phyloP scores from a whole-genome alignment of 2,888 invertebrate genomes.

The Hirtodrosophila duncani region DNA sequence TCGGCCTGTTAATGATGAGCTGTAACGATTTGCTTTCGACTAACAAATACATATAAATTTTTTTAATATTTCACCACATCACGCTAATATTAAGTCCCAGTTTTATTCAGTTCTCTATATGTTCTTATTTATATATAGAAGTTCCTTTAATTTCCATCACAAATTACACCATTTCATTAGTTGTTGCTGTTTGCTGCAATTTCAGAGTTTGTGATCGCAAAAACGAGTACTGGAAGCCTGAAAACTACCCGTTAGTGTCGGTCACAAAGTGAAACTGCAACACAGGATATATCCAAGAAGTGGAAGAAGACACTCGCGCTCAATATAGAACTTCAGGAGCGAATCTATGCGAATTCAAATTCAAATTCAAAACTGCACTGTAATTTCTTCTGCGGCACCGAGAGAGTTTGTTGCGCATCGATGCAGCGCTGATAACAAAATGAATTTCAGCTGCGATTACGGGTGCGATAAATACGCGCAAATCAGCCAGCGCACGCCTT shows the following conservation, averaged over 20 bases:
- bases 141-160: constrained; percentile 1
- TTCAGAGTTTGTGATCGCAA: constrained; percentile 79
- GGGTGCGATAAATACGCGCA: constrained; percentile 73
- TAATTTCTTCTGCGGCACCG: constrained; percentile 6
- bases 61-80: too few species aligned
- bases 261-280: constrained; percentile 79
- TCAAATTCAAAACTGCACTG: background rate
- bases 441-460: constrained; percentile 71
- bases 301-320: background rate
- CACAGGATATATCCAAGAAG: constrained; percentile 43
- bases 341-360: too few species aligned
- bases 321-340: background rate
- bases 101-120: too few species aligned
- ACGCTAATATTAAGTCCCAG: too few species aligned
- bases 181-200: constrained; percentile 71
- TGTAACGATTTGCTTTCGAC: too few species aligned
- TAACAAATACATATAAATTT: too few species aligned
- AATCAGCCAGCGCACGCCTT: constrained; percentile 31
- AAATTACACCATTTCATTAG: background rate
- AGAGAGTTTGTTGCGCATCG: constrained; percentile 33
- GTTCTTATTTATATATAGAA: background rate
- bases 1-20: too few species aligned
- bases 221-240: constrained; percentile 75
- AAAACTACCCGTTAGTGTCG: constrained; percentile 79
- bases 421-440: constrained; percentile 73